A percentile compares a stretch with the other conserved stretches of the same genome.
These are phyloP conservation scores for Ctena decussata DNA, from an alignment of 2,888 invertebrate species.

Conservation along the genomic window DNA sequence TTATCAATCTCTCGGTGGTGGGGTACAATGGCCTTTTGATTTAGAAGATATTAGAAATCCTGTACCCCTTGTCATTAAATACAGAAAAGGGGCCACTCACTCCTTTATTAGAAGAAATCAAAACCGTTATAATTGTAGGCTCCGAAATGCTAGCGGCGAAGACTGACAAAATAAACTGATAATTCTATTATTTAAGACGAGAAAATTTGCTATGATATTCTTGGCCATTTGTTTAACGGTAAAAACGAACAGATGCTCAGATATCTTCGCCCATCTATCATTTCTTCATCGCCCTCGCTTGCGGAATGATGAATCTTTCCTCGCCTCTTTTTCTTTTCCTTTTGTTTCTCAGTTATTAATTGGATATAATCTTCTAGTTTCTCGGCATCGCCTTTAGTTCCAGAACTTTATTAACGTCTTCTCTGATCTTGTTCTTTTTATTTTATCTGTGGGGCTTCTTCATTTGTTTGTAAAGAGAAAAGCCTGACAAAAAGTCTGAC, in stretches of 20 bases:
- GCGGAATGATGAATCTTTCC: not conserved
- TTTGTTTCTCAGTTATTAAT: constrained; percentile 4
- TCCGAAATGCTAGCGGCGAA: constrained; percentile 45
- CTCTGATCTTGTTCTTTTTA: no score
- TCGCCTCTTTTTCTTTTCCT: not conserved
- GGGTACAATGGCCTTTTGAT: constrained; percentile 51
- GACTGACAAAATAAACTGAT: constrained; percentile 42
- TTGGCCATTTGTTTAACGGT: constrained; percentile 35
- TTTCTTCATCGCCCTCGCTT: constrained; percentile 17
- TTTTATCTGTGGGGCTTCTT: no score
- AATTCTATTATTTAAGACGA: constrained; percentile 57
- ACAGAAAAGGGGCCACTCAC: constrained; percentile 44
- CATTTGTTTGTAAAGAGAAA: no score
- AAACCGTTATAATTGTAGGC: constrained; percentile 70
- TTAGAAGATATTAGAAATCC: constrained; percentile 57
- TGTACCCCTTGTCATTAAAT: constrained; percentile 55
- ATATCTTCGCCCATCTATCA: constrained; percentile 52
- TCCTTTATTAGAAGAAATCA: constrained; percentile 63
- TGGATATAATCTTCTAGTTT: not conserved
- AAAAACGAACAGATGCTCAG: constrained; percentile 48
- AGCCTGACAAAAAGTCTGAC: no score
- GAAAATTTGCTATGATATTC: constrained; percentile 9
- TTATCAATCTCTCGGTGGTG: constrained; percentile 5
- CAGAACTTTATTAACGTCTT: no score
- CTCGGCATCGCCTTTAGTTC: no score